Evolutionary conservation across 2,888 invertebrate species (phyloP), one percentile per base, ranked within the genome.

Genomic region (Oscheius sp.): DNA sequence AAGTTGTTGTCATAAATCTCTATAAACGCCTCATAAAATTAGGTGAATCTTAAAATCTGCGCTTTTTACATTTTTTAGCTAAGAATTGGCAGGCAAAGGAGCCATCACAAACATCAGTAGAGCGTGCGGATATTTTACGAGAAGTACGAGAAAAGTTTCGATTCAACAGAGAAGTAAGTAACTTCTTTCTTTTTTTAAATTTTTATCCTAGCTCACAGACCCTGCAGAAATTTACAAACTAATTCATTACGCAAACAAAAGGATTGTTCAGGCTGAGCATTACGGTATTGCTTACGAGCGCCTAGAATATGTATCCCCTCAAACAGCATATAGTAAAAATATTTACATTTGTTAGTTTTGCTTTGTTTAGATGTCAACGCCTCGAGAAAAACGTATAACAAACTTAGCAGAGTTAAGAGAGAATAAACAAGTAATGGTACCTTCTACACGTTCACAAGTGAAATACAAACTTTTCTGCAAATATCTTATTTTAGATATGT

Each of bases 261-360:
- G 86, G 2, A 68, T 86, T 23, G 79, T 76, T 9, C 82, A 83
- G 52, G 86, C 84, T 6, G 73, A 83, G 12, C 86, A 86, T 69
- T 86, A 86, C 76, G 77, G 82, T 21, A 83, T 83, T 68, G 86
- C 86, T 18, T 84, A 85, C 73, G 84, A 83, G 52, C 69, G 85
- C 59, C 86, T 79, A 27, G 79, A 77, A 69, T 86, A 86, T 69
- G 76, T 86, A 56, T 78, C 80, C 49, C 86, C 84, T 68, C 69
- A 80, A 46, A 84, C 85, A 61, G 81, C 84, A 64, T 86, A 76
- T 78, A 80, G 85, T 73, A 25, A 73, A 75, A 72, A 46, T 5
- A n/a, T 29, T 69, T 45, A 18, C 29, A 3, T 29, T 18, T 29
- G 6, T 41, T 55, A 25, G 7, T 49, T 49, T 49, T 3, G 27